These are phyloP conservation scores for Heterodera filipjevi DNA, from an alignment of 2,888 invertebrate genomes.

Conservation along the genomic window DNA sequence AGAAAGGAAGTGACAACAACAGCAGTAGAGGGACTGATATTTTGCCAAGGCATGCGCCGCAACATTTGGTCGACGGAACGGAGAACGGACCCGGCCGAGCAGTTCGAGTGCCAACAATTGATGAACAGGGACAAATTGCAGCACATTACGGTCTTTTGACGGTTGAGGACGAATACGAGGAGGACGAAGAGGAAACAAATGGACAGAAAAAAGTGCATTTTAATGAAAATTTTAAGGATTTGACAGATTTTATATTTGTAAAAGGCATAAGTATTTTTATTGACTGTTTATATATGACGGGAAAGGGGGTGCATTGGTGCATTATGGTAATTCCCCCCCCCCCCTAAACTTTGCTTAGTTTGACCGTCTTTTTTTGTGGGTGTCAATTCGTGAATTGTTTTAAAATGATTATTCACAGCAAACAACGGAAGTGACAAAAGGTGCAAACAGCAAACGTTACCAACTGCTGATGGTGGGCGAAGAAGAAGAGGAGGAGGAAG, in stretches of 20 bases:
- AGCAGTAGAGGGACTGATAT: not conserved
- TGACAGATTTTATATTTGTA: too few species aligned
- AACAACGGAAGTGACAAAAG: not conserved
- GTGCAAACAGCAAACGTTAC: not conserved
- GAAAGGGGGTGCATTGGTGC: too few species aligned
- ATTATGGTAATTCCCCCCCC: too few species aligned
- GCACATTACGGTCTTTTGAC: constrained; percentile 33
- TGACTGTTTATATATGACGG: too few species aligned
- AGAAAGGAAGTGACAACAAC: too few species aligned
- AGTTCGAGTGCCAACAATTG: constrained; percentile 28
- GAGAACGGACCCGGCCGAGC: not conserved
- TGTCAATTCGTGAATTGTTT: too few species aligned
- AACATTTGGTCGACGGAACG: not conserved
- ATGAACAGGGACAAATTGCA: constrained; percentile 28
- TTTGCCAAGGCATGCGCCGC: not conserved
- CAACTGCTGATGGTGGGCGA: not conserved
- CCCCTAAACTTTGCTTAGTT: too few species aligned
- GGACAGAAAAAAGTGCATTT: not conserved
- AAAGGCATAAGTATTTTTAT: too few species aligned
- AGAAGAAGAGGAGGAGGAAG: not conserved
- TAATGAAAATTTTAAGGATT: too few species aligned
- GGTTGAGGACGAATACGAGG: constrained; percentile 35
- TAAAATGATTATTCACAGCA: not conserved
- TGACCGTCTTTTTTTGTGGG: too few species aligned
- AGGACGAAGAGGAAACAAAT: constrained; percentile 4